Conservation (phyloP, 1,140 invertebrate genomes). For the Bicyclus anynana region DNA sequence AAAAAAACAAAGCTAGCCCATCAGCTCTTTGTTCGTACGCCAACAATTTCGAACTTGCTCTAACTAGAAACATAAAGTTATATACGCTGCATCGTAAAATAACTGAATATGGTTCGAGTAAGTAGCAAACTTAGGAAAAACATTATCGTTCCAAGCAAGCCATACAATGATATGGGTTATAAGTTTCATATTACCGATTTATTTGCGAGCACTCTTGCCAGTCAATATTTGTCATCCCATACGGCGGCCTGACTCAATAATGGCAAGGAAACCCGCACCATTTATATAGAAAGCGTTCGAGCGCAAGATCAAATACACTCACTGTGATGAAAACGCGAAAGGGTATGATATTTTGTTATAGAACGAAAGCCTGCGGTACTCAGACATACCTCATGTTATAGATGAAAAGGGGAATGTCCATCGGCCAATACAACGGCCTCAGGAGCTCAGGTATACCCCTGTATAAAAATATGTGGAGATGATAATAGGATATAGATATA, state of each 20-base stretch:
- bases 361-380: no score
- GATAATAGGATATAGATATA: no score
- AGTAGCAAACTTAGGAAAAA: background rate
- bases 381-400: no score
- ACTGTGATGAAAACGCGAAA: constrained; percentile 15
- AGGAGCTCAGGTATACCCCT: no score
- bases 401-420: no score
- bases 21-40: no score
- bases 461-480: no score
- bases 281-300: constrained; percentile 20
- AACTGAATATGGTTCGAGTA: background rate
- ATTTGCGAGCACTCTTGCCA: constrained; percentile 24
- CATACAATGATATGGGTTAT: constrained; percentile 2
- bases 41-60: no score
- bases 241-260: constrained; percentile 30
- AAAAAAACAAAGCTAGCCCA: no score
- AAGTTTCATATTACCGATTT: constrained; percentile 26
- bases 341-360: background rate
- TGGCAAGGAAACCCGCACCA: constrained; percentile 13
- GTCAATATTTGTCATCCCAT: constrained; percentile 35
- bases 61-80: no score
- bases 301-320: constrained; percentile 22
- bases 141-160: background rate
- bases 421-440: no score
- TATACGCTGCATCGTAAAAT: no score